Evolutionary conservation across 2,797 vertebrate species (phyloP).

Genomic region (Chrysolophus pictus): DNA sequence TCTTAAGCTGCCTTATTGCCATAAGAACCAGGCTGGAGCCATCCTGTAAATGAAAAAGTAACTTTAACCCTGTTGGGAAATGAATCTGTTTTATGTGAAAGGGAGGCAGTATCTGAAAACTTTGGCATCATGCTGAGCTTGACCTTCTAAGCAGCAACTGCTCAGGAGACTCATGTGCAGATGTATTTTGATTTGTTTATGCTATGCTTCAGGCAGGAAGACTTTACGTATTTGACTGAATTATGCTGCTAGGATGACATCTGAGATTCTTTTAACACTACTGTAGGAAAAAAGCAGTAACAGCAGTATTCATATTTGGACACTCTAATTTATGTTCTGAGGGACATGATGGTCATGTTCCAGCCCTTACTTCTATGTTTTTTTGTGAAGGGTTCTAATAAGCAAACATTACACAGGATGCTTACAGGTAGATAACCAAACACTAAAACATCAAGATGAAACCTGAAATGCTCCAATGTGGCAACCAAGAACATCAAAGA

Average conservation of each 20-base stretch:
- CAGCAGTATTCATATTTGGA: not conserved
- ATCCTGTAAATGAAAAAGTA: not conserved
- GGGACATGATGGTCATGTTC: not conserved
- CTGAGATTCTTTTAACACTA: not conserved
- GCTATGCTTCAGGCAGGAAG: not conserved
- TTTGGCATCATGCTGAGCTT: not conserved
- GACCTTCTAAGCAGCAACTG: not conserved
- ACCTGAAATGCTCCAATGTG: not conserved
- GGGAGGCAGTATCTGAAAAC: not conserved
- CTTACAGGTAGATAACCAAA: not conserved
- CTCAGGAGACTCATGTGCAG: not conserved
- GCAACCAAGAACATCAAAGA: not conserved
- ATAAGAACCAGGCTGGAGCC: not conserved
- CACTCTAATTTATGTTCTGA: not conserved
- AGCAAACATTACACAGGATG: not conserved
- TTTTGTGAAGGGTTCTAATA: not conserved
- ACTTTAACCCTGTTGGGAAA: not conserved
- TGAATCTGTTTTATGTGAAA: not conserved
- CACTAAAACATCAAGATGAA: not conserved
- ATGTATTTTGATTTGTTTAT: not conserved
- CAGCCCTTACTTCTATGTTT: not conserved
- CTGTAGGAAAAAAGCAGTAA: not conserved
- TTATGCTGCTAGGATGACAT: not conserved
- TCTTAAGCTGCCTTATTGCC: not conserved
- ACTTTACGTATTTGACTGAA: not conserved